Base-by-base conservation (phyloP, 2,797 vertebrate species). In the Stomatorhinus walkeri region DNA sequence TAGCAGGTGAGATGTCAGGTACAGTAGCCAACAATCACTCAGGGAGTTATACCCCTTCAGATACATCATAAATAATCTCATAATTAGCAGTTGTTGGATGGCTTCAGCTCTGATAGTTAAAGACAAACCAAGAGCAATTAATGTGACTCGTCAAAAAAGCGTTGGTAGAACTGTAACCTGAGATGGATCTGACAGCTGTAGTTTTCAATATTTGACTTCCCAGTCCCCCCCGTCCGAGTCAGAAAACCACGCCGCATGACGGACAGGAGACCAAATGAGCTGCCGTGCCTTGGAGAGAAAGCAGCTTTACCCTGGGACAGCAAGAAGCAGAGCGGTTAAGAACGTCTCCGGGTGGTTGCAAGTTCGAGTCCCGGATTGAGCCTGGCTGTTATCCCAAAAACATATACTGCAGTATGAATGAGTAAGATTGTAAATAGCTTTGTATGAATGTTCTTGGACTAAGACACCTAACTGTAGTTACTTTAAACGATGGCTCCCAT, bases 171-270 rank as follows among this genome's bases (percentile, higher is more conserved):
- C 19, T 43, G 72, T 22, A 22, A 28, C 46, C 16, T 3, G 10
- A 54, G 40, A 52, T 56, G 24, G 19, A 22, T 43, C 40, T n/a
- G 40, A 61, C 3, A n/a, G 54, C 16, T 19, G 24, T 32, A 61
- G 54, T 12, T 89, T 89, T 76, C 12, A 3, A 24, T 84, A 24
- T 52, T 52, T 61, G 6, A 88, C 51, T 22, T n/a, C n/a, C 22
- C 10, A 48, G 59, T 59, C 87, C 56, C 59, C 36, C 56, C 61
- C 59, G 19, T 61, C 51, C n/a, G 93, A 93, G 94, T 90, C 92
- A 94, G 93, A 94, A 93, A 92, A 93, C 91, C 92, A 92, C 94
- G 93, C 94, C 94, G 94, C 93, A 94, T 92, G 94, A 92, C 92
- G 94, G 92, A 95, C 94, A 95, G 94, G 94, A 95, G 94, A 93